phyloP scores from a whole-genome alignment of 2,888 invertebrate species.

The Pantelozetes paolii region DNA sequence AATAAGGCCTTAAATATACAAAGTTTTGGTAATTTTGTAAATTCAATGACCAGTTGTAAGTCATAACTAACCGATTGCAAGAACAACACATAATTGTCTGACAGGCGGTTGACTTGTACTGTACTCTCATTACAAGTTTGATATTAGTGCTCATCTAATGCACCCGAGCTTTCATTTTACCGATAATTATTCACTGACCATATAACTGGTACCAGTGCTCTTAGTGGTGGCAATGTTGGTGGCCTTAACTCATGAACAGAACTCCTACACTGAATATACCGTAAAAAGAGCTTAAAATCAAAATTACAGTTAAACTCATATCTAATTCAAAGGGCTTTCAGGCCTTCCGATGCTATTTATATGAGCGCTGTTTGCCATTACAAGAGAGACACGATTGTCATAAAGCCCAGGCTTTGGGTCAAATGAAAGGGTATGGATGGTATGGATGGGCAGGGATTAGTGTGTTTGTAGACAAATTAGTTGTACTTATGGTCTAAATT shows the following conservation, averaged over 20 bases:
- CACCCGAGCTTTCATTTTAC: conserved; percentile 4
- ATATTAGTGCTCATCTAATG: conserved; percentile 9
- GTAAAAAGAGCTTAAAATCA: conserved; percentile 7
- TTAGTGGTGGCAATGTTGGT: conserved; percentile 2
- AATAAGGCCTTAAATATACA: background rate
- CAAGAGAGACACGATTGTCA: background rate
- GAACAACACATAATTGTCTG: conserved; percentile 26
- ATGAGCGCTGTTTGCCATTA: background rate
- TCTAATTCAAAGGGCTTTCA: background rate
- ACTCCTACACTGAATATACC: conserved; percentile 12
- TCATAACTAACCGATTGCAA: conserved; percentile 19
- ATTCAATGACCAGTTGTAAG: conserved; percentile 6
- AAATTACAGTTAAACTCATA: conserved; percentile 8
- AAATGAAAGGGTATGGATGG: background rate
- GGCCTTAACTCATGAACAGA: background rate
- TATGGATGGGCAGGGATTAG: background rate
- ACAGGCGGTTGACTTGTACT: background rate
- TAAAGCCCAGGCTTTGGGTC: background rate
- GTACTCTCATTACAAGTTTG: conserved; percentile 15
- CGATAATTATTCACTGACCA: conserved; percentile 9
- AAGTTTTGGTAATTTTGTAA: background rate
- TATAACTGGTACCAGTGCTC: background rate
- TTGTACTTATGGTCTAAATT: background rate
- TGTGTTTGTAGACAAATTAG: background rate
- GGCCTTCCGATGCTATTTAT: background rate